Evolutionary conservation across 2,797 vertebrate species (phyloP), one percentile per base, ranked within the genome.

Genomic region (Myotis daubentonii): DNA sequence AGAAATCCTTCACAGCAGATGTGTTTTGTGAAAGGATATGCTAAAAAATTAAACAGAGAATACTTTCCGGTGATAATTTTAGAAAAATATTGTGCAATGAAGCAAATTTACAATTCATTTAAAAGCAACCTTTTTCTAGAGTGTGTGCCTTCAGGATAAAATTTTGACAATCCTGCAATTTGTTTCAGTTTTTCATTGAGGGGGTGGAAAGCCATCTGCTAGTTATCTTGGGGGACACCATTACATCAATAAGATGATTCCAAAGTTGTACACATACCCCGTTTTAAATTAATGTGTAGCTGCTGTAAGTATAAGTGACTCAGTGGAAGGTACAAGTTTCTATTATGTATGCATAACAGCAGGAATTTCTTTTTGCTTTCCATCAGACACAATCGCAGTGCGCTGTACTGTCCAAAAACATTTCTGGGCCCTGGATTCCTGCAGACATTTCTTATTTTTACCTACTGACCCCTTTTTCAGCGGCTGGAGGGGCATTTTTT

Each of bases 401-500:
- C 96, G 47, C 72, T 93, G n/a, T 44, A 23, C 25, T 86, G 17
- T 86, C n/a, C 23, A 90, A 79, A 85, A 85, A 94, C 30, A n/a
- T 53, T 92, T 86, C 92, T 89, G 78, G 93, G 57, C 81, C 71
- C 78, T 91, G 36, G 66, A 53, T 76, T 96, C 93, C 96, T 78
- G 74, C 85, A 93, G 87, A 96, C 19, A 0, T 81, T 93, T 93
- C 94, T 93, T 66, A 44, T 78, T 76, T 75, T 96, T 97, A 92
- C 41, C 96, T 97, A 22, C 38, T 36, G 33, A 93, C 92, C 89
- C 96, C 96, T 91, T 97, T 98, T 97, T 92, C 97, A 98, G 97
- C 95, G 97, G 97, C 97, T 98, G 96, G 97, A 98, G 97, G 25
- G 97, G 95, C 36, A 33, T 98, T 97, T 94, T 71, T 74, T 28